phyloP scores from a whole-genome alignment of 2,797 vertebrate species.

The Cygnus olor region DNA sequence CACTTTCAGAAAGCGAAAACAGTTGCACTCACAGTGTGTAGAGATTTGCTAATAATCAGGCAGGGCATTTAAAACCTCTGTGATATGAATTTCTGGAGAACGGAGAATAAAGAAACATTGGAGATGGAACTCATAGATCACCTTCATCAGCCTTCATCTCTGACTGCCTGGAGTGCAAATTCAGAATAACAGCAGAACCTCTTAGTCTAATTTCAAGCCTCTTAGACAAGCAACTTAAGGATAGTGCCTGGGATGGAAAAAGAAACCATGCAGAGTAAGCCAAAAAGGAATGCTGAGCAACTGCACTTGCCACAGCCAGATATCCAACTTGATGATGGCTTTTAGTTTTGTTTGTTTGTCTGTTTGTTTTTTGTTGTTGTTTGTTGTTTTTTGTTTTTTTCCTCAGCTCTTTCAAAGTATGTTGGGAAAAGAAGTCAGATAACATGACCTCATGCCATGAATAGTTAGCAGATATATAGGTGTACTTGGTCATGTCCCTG shows the following conservation, averaged over 20 bases:
- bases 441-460: not conserved
- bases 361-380: no score
- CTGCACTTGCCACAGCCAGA: not conserved
- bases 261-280: not conserved
- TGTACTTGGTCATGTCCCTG: not conserved
- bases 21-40: not conserved
- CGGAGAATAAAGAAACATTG: not conserved
- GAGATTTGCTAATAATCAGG: not conserved
- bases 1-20: not conserved
- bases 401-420: not conserved
- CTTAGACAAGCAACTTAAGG: not conserved
- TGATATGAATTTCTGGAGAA: not conserved
- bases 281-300: not conserved
- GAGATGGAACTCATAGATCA: not conserved
- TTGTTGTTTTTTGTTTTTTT: not conserved
- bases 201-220: not conserved
- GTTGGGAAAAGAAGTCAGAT: not conserved
- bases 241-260: not conserved
- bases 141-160: not conserved
- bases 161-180: not conserved
- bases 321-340: not conserved
- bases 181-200: not conserved
- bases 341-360: not conserved
- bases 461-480: not conserved
- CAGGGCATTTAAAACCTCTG: not conserved